Evolutionary conservation across 2,113 vertebrate genomes (phyloP), one percentile per base, ranked within the genome.

Genomic region (Cephalopholis sonnerati): DNA sequence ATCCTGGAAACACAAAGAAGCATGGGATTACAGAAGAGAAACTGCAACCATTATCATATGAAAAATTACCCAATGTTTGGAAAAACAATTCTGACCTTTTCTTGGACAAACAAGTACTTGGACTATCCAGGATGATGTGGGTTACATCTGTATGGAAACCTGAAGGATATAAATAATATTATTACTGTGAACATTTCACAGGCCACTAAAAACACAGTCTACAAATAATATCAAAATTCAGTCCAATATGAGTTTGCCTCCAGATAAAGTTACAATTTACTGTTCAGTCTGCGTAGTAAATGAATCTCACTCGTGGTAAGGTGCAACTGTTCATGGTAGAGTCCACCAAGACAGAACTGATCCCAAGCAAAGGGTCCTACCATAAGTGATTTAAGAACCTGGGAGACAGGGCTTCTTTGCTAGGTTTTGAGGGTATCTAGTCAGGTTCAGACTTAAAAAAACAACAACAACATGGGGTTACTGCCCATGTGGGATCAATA

Each of bases 1-100:
- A 83, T 71, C 79, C 93, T 94, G 77, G 75, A 93, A 93, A 77
- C 7, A 76, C n/a, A 91, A 9, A 75, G 1, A 75, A 66, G 2
- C 18, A 86, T 3, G 62, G 1, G 64, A 57, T 82, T 64, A 71
- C 16, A 41, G 32, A 57, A 68, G 3, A 61, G 1, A 72, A 81
- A 57, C 2, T 13, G 32, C 3, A 44, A 79, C 0, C 1, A 69
- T 48, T 70, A 59, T 22, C 4, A 67, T 50, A 3, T 5, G 7
- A 32, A 66, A 69, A 22, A 27, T 53, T 13, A 44, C 0, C 20
- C n/a, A 22, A 25, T 44, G 18, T 25, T 1, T 61, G 24, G 12
- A 39, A 25, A 27, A 10, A 48, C 48, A 58, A 53, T 27, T 55
- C 85, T 78, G 8, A 94, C 91, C 91, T 87, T 66, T 76, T 78